These are phyloP conservation scores for Thunnus thynnus DNA, from an alignment of 2,113 vertebrate genomes.

Conservation along the genomic window DNA sequence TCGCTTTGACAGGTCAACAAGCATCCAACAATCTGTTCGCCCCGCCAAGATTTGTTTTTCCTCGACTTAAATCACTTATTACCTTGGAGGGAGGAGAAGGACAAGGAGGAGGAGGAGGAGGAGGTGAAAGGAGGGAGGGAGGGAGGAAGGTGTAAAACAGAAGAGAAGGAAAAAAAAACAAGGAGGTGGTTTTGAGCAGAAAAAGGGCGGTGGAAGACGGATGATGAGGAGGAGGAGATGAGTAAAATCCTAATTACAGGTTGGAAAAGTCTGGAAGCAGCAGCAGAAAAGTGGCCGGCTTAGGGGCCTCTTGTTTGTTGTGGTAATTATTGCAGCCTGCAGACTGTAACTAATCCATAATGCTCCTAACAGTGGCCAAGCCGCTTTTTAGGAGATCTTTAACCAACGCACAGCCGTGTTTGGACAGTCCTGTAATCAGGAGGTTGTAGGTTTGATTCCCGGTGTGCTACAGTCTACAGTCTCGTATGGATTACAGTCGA, in stretches of 20 bases:
- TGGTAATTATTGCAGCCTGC: constrained; percentile 69
- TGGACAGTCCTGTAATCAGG: background rate
- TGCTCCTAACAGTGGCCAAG: constrained; percentile 59
- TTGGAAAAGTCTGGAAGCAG: constrained; percentile 50
- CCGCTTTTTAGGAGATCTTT: constrained; percentile 53
- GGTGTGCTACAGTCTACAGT: background rate
- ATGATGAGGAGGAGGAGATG: constrained; percentile 26
- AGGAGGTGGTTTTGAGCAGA: background rate
- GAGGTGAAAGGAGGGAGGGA: constrained; percentile 16
- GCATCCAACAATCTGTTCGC: constrained; percentile 80
- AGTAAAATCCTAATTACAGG: constrained; percentile 59
- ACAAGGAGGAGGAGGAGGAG: constrained; percentile 20
- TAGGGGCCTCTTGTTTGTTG: constrained; percentile 60
- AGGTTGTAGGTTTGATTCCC: constrained; percentile 4
- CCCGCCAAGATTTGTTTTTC: constrained; percentile 63
- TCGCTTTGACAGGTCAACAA: constrained; percentile 80
- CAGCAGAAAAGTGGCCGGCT: constrained; percentile 37
- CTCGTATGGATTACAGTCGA: background rate
- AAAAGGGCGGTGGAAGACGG: background rate
- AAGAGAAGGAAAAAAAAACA: background rate
- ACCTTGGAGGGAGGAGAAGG: constrained; percentile 43
- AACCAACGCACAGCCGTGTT: constrained; percentile 28
- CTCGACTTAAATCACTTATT: constrained; percentile 56
- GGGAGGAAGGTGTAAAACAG: background rate
- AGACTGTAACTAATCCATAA: constrained; percentile 70